phyloP scores from a whole-genome alignment of 2,888 invertebrate species.

The Steinernema carpocapsae region DNA sequence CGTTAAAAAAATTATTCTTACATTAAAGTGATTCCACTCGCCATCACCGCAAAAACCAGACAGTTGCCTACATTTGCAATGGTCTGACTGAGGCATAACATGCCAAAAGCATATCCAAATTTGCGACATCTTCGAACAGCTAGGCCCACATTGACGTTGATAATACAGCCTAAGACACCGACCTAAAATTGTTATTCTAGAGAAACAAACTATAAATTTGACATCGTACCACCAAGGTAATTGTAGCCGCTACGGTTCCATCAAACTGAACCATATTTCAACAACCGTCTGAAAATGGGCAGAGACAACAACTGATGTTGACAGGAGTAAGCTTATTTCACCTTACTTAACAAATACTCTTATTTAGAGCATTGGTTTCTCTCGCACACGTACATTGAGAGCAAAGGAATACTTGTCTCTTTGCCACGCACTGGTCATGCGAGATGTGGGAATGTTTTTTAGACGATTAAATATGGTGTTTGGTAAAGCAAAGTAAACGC shows the following conservation, averaged over 20 bases:
- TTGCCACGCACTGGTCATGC: background rate
- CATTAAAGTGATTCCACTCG: constrained; percentile 3
- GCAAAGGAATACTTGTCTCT: background rate
- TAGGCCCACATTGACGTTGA: background rate
- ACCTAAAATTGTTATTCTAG: background rate
- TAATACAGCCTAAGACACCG: background rate
- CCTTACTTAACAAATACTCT: background rate
- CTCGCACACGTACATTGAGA: background rate
- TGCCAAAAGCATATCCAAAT: constrained; percentile 12
- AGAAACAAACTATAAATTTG: background rate
- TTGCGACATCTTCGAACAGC: background rate
- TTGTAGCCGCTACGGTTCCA: background rate
- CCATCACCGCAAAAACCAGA: background rate
- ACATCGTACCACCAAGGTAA: constrained; percentile 8
- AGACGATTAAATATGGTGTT: background rate
- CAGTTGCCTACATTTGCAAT: background rate
- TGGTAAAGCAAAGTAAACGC: background rate
- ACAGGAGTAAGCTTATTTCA: too few relatives aligned
- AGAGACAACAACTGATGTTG: too few relatives aligned
- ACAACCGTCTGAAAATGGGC: too few relatives aligned
- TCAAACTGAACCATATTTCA: background rate
- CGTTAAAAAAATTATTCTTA: background rate
- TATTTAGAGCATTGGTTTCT: background rate
- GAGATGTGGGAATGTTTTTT: background rate
- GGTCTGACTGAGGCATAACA: constrained; percentile 1